Evolutionary conservation across 2,888 invertebrate species (phyloP).

Genomic region (Stictocephala bisonia): DNA sequence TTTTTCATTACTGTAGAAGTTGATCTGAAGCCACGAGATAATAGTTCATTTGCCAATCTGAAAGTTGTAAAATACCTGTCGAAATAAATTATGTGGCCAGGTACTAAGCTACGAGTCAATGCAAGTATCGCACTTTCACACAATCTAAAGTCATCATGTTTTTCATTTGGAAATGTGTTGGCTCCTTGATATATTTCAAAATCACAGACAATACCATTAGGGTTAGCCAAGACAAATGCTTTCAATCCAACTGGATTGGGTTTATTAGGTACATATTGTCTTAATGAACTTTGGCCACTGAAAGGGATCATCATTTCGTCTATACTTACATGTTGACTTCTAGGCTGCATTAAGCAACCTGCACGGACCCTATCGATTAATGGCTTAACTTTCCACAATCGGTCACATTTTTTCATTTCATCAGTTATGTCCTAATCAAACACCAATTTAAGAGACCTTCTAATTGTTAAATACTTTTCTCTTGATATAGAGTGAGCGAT

Average conservation of each 20-base stretch:
- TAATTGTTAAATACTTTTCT: constrained; percentile 6
- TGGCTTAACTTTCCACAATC: constrained; percentile 15
- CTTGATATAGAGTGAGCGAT: background rate
- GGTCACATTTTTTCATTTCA: background rate
- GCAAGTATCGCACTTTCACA: background rate
- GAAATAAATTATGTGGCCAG: constrained; percentile 17
- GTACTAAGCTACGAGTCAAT: background rate
- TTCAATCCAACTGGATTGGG: constrained; percentile 27
- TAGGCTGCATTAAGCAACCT: background rate
- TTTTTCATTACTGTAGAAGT: background rate
- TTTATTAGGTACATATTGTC: constrained; percentile 27
- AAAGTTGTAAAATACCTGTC: background rate
- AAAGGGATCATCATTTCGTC: constrained; percentile 37
- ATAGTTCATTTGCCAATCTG: constrained; percentile 2
- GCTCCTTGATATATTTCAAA: constrained; percentile 17
- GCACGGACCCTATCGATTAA: background rate
- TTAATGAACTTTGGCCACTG: constrained; percentile 10
- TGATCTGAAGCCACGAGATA: constrained; percentile 11
- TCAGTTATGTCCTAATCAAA: constrained; percentile 13
- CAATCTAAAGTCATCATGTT: background rate
- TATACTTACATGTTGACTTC: background rate
- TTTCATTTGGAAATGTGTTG: constrained; percentile 10
- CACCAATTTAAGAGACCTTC: constrained; percentile 9
- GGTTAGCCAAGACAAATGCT: constrained; percentile 36
- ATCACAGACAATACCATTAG: constrained; percentile 36